Conservation (phyloP, 1,140 invertebrate genomes). For the Pristionchus pacificus region DNA sequence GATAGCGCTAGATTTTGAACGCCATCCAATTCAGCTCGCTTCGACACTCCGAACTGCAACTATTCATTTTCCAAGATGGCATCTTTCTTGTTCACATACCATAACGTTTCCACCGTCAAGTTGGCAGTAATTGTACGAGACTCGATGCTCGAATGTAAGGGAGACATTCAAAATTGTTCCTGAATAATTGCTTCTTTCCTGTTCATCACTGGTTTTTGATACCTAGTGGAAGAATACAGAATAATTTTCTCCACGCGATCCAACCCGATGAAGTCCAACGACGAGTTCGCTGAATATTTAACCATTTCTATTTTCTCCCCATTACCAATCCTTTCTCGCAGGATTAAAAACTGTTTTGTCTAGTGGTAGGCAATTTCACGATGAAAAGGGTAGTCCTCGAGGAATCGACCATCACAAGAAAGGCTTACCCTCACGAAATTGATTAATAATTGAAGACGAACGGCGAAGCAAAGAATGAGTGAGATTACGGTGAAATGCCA, state of each 20-base stretch:
- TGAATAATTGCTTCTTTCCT: too few species aligned
- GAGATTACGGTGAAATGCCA: neutral
- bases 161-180: neutral
- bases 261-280: neutral
- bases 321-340: neutral
- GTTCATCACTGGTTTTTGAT: neutral
- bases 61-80: neutral
- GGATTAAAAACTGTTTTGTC: neutral
- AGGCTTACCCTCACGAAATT: neutral
- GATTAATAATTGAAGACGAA: neutral
- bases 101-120: neutral
- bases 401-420: too few species aligned
- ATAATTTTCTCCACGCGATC: neutral
- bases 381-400: too few species aligned
- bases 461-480: neutral
- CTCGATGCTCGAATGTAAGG: neutral
- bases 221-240: neutral
- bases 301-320: neutral
- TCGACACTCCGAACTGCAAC: neutral
- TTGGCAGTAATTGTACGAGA: neutral
- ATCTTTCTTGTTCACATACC: neutral
- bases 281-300: neutral
- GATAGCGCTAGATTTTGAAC: neutral
- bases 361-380: too few species aligned
- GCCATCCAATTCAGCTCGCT: neutral